Base-by-base conservation (phyloP, 2,888 invertebrate genomes). In the Stenodera caucasica region DNA sequence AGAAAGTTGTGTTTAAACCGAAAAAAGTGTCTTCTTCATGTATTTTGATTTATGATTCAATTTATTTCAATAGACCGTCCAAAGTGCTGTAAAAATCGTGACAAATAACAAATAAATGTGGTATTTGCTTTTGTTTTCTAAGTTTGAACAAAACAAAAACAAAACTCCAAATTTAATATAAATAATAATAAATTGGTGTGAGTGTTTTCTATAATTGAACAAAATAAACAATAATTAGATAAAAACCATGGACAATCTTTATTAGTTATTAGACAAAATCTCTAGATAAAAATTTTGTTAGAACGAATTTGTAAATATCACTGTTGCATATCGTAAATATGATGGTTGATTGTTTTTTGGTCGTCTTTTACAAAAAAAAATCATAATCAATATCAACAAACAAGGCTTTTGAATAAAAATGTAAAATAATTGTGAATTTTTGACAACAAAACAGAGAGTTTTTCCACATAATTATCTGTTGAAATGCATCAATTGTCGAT, bases 1-100 rank as follows among this genome's bases (percentile, higher is more conserved):
- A 49, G 93, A 93, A 82, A 92, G 92, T 78, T 93, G 92, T 82
- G 93, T 93, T 75, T 93, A 90, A 88, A 70, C 57, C 8, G 2
- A 18, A 40, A 40, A 40, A 53, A 57, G 59, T 59, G 63, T 63
- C 59, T 63, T 57, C 49, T 49, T 51, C n/a, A n/a, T 55, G 37
- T 45, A 14, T 45, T 57, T 26, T 57, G 35, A 21, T 60, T 55
- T 49, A 6, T 55, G 15, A 32, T 56, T 58, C 53, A 35, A 32
- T 58, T 61, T 62, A 37, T 52, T 37, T 55, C 53, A 68, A 67
- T 57, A 59, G 70, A 65, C 72, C 71, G 72, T 73, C 72, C 71
- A 69, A 66, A 58, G 54, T 63, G 63, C 55, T 63, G 49, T 53
- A 63, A 49, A 49, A 12, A 37, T 49, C 35, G 55, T 60, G 52